These are phyloP conservation scores for Alsophila aescularia DNA, from an alignment of 2,888 invertebrate species.

Conservation along the genomic window DNA sequence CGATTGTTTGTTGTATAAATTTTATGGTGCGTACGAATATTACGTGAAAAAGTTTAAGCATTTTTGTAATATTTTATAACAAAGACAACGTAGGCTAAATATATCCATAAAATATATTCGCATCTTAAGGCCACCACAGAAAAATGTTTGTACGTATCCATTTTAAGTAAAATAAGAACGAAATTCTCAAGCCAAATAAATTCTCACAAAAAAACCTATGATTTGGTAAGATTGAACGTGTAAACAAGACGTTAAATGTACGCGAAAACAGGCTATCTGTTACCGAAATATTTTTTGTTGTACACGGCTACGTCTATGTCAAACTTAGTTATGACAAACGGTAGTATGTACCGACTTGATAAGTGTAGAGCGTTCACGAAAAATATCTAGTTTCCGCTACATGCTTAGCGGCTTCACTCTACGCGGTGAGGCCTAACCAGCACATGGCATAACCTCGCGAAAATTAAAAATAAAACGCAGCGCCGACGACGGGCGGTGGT, in stretches of 20 bases:
- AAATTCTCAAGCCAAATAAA: too few species aligned
- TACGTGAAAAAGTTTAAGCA: slow-evolving; percentile 19
- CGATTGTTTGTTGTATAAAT: slow-evolving; percentile 36
- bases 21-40: slow-evolving; percentile 24
- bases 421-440: slow-evolving; percentile 26
- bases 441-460: slow-evolving; percentile 47
- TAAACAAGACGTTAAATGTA: too few species aligned
- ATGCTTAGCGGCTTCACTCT: neutral
- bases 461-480: slow-evolving; percentile 60
- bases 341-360: neutral
- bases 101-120: too few species aligned
- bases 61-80: neutral
- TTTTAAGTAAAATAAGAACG: too few species aligned
- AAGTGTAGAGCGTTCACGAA: neutral
- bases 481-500: slow-evolving; percentile 26
- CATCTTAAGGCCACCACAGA: too few species aligned
- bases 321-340: neutral
- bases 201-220: too few species aligned
- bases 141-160: too few species aligned
- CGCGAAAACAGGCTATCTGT: too few species aligned
- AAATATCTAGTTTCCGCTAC: slow-evolving; percentile 2
- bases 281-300: too few species aligned
- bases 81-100: neutral
- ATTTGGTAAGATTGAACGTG: too few species aligned
- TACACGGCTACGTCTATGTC: too few species aligned